These are phyloP conservation scores for Cheilosia pagana DNA, from an alignment of 2,888 invertebrate species.

Conservation along the genomic window DNA sequence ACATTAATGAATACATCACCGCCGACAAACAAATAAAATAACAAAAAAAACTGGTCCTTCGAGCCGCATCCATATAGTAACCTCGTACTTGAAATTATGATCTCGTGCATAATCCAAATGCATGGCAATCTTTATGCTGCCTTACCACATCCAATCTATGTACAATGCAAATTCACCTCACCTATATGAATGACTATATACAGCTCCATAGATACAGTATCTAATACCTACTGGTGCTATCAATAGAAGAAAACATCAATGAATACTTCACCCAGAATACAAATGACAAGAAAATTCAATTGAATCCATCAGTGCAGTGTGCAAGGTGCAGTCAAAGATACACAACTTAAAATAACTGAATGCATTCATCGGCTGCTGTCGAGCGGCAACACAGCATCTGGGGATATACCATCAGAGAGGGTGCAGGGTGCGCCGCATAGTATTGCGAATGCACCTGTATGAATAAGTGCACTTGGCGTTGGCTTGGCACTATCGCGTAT, in stretches of 20 bases:
- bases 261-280: constrained; percentile 66
- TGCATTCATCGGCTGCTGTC: constrained; percentile 62
- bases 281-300: constrained; percentile 71
- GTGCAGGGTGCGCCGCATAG: constrained; percentile 3
- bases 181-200: neutral
- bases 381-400: constrained; percentile 9
- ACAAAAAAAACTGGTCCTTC: constrained; percentile 45
- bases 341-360: constrained; percentile 64
- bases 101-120: constrained; percentile 43
- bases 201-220: neutral
- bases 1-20: constrained; percentile 13
- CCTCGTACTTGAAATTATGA: constrained; percentile 72
- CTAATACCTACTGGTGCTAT: neutral
- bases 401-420: neutral
- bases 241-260: constrained; percentile 42
- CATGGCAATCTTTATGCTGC: constrained; percentile 25
- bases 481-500: constrained; percentile 50
- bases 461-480: constrained; percentile 66
- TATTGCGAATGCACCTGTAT: constrained; percentile 63
- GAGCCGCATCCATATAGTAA: constrained; percentile 42
- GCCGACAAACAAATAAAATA: constrained; percentile 17
- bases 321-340: constrained; percentile 64
- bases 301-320: constrained; percentile 43
- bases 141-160: constrained; percentile 39
- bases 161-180: constrained; percentile 35